Evolutionary conservation across 2,797 vertebrate species (phyloP).

Genomic region (Calcarius lapponicus): DNA sequence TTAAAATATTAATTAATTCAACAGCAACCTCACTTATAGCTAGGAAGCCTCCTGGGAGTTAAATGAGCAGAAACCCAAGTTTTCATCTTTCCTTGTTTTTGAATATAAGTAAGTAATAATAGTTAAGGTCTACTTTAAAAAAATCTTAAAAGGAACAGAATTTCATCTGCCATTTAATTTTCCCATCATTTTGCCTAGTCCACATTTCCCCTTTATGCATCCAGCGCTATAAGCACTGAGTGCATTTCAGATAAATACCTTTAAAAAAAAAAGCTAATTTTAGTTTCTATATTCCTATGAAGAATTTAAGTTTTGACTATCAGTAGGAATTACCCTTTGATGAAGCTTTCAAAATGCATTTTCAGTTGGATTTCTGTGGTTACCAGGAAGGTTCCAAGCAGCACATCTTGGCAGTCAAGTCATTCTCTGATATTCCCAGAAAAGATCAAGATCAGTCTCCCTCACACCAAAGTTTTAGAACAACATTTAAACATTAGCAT

Average conservation of each 20-base stretch:
- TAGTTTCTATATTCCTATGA: neutral
- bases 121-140: neutral
- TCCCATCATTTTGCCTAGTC: neutral
- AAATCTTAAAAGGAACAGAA: neutral
- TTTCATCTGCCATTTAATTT: neutral
- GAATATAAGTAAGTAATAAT: neutral
- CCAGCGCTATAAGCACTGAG: neutral
- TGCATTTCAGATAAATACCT: neutral
- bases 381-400: neutral
- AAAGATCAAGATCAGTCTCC: neutral
- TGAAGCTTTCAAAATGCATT: neutral
- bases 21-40: neutral
- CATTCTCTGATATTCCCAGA: neutral
- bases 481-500: neutral
- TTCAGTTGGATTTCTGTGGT: neutral
- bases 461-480: neutral
- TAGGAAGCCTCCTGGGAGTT: neutral
- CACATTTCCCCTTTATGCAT: neutral
- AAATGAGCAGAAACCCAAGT: neutral
- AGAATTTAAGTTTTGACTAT: neutral
- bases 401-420: neutral
- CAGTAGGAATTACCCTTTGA: neutral
- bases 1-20: constrained; percentile 24
- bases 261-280: neutral
- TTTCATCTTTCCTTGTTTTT: neutral